Evolutionary conservation across 37 sponge, comb jelly and placozoan species (phyloP).

Genomic region (Halisarca cf. caerulea): DNA sequence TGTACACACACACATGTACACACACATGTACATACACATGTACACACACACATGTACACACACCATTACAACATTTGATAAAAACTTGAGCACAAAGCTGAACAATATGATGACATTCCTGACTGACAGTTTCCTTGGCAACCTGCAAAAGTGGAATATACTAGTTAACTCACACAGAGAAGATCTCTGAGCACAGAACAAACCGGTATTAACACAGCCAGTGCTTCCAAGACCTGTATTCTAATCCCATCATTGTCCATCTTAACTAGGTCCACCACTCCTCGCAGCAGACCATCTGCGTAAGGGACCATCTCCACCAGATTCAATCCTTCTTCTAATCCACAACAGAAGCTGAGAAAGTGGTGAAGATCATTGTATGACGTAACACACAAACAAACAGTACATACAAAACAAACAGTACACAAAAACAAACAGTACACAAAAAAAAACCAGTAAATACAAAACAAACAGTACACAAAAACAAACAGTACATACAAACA

Average conservation of each 20-base stretch:
- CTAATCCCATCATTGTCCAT: constrained; percentile 20
- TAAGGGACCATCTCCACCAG: not conserved
- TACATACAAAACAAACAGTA: no score
- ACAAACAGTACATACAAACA: no score
- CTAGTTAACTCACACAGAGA: not conserved
- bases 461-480: no score
- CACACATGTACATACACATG: not conserved
- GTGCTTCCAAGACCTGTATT: constrained; percentile 22
- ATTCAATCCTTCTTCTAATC: constrained; percentile 9
- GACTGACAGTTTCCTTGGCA: constrained; percentile 16
- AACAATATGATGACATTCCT: constrained; percentile 14
- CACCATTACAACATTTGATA: constrained; percentile 24
- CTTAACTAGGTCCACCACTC: constrained; percentile 10
- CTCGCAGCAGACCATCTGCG: not conserved
- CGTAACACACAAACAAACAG: no score
- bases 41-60: not conserved
- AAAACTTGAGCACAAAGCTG: constrained; percentile 16
- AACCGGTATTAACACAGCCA: constrained; percentile 11
- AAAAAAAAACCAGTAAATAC: no score
- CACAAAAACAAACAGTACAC: no score
- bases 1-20: not conserved
- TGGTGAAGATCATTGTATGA: no score
- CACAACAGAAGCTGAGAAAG: constrained; percentile 47
- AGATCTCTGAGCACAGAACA: not conserved
- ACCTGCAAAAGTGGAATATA: constrained; percentile 1